A percentile compares a stretch with the other conserved stretches of the same genome.
phyloP scores from a whole-genome alignment of 2,113 vertebrate genomes.

The Mirza zaza region DNA sequence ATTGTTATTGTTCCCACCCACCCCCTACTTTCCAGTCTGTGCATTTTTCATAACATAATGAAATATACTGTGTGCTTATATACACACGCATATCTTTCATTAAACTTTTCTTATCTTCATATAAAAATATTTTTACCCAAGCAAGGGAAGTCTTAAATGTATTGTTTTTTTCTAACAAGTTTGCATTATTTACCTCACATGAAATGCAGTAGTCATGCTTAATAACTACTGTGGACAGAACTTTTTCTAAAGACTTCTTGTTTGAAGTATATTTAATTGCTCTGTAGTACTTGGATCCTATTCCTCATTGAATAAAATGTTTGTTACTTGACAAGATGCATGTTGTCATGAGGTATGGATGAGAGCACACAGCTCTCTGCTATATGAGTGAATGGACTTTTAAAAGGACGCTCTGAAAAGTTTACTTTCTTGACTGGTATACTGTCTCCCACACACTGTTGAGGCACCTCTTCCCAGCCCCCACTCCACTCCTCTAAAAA shows the following conservation, averaged over 20 bases:
- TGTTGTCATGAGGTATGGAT: neutral
- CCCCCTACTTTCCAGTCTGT: neutral
- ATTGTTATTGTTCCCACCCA: neutral
- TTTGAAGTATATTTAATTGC: constrained; percentile 22
- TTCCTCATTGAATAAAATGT: neutral
- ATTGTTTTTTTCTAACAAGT: neutral
- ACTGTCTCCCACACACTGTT: neutral
- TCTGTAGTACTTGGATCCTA: neutral
- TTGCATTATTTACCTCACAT: constrained; percentile 19
- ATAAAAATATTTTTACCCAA: constrained; percentile 29
- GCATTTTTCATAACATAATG: neutral
- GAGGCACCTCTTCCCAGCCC: neutral
- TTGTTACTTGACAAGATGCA: neutral
- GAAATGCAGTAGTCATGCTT: neutral
- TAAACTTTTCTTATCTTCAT: constrained; percentile 17
- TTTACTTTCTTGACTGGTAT: neutral
- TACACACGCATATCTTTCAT: neutral
- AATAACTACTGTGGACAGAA: neutral
- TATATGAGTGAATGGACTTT: neutral
- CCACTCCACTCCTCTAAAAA: neutral
- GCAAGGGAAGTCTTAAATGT: neutral
- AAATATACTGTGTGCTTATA: neutral
- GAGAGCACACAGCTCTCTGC: neutral
- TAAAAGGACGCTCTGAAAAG: neutral
- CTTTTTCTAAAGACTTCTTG: constrained; percentile 22